Evolutionary conservation across 92 coral and sea anemone species (phyloP).

Genomic region (Montipora capitata): DNA sequence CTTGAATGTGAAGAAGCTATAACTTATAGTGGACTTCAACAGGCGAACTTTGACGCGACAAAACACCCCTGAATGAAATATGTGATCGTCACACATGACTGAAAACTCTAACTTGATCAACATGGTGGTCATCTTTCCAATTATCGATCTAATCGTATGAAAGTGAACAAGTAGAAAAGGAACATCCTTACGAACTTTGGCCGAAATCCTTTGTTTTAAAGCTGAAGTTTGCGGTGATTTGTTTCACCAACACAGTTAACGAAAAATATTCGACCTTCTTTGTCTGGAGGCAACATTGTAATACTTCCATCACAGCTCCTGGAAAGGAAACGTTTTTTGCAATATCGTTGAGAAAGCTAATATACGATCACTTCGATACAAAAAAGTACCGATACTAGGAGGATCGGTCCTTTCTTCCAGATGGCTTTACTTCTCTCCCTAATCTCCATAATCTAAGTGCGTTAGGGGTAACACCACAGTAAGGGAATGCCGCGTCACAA

Average conservation of each 20-base stretch:
- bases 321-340: not conserved
- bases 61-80: conserved; percentile 14
- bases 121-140: too few species aligned
- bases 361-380: not conserved
- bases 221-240: too few species aligned
- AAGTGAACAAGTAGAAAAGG: too few species aligned
- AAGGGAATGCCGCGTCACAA: not conserved
- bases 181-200: not conserved
- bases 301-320: not conserved
- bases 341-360: not conserved
- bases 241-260: not conserved
- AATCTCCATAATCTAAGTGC: not conserved
- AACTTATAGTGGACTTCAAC: conserved; percentile 22
- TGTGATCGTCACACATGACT: conserved; percentile 2
- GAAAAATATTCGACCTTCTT: conserved; percentile 21
- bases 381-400: not conserved
- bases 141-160: too few species aligned
- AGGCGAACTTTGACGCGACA: conserved; percentile 52
- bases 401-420: not conserved
- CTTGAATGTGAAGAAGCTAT: conserved; percentile 10
- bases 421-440: not conserved
- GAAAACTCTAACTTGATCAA: not conserved
- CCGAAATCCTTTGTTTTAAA: not conserved
- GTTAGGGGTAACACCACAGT: not conserved
- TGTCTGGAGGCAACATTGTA: conserved; percentile 33